Evolutionary conservation across 2,888 invertebrate species (phyloP), one percentile per base, ranked within the genome.

Genomic region (Sarcophaga carnaria): DNA sequence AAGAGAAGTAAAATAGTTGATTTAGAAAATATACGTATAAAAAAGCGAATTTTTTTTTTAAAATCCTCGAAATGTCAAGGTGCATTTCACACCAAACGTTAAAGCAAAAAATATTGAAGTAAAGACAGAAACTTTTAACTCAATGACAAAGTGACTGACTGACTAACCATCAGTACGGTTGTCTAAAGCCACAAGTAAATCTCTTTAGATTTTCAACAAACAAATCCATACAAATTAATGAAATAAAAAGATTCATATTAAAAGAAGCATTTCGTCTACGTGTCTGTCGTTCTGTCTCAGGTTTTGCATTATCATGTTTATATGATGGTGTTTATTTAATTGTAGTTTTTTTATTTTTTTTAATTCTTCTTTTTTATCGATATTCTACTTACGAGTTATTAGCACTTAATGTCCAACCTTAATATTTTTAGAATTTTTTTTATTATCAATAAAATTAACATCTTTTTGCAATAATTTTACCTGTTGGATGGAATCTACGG

Each of bases 51-150:
- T 37, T 37, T 10, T 10, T 10, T 10, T 11, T 71, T 22, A n/a
- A 69, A 80, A 80, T 76, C 71, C 66, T 63, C 54, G 71, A 86
- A 88, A 88, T 88, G 85, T 88, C 88, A 88, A 86, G 88, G 88
- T 88, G 88, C 85, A 86, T 86, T 88, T 88, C 88, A 88, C 86
- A 86, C 85, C 83, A 82, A 77, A 49, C 49, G 5, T 0, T 67
- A 77, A 72, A 66, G 63, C 45, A 64, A n/a, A 64, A 47, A 63
- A 47, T 69, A 70, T 20, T 22, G 49, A 45, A 69, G 20, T 12
- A 69, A 45, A 69, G 1, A 49, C 25, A 47, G 14, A 75, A 72
- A 54, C 27, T n/a, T 72, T 22, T 63, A 62, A 69, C 59, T 70
- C 17, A 70, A 67, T 64, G 64, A 82, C 37, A 59, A 27, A 70